Base-by-base conservation (phyloP, 1,140 invertebrate genomes). In the Zaprionus taronus region DNA sequence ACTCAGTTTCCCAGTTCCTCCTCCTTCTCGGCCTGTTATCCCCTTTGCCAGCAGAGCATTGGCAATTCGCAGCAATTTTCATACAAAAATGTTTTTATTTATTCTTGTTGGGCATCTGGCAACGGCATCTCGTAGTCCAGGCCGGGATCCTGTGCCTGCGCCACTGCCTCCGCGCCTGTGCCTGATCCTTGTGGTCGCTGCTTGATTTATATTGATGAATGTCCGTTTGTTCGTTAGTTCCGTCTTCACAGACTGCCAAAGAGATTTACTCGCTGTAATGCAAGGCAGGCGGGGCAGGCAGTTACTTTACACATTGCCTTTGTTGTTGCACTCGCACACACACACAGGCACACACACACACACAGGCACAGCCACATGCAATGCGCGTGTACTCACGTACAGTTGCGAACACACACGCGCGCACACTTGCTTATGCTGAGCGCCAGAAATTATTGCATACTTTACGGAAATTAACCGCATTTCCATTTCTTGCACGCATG, bases 161-260 rank as follows among this genome's bases (percentile, higher is more conserved):
- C 69, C 75, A 64, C 60, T 66, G 69, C 34, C 20, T 12, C 4
- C 3, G 75, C 28, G 78, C 69, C 44, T 38, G 47, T 34, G 75
- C 47, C 75, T 66, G 76, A 67, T 72, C 74, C 73, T 81, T 91
- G 83, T 84, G 89, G 87, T 78, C 81, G 81, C 51, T 63, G 83
- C 83, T 91, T 91, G 87, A 91, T 91, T 91, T 91, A 91, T 91
- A 91, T 91, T 91, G 87, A 91, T 91, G 87, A 91, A 91, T 84
- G 87, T 81, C 84, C 85, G 85, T 90, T 90, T 90, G 85, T 90
- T 90, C 85, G 85, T 90, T 90, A 90, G 85, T 89, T 87, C 84
- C 84, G 84, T 87, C 84, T 87, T 87, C 81, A 74, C 84, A 79
- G 84, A 66, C 83, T 81, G 78, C 81, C 84, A 87, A 89, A 89